phyloP scores from a whole-genome alignment of 1,140 invertebrate species.

The Drosophila tani region DNA sequence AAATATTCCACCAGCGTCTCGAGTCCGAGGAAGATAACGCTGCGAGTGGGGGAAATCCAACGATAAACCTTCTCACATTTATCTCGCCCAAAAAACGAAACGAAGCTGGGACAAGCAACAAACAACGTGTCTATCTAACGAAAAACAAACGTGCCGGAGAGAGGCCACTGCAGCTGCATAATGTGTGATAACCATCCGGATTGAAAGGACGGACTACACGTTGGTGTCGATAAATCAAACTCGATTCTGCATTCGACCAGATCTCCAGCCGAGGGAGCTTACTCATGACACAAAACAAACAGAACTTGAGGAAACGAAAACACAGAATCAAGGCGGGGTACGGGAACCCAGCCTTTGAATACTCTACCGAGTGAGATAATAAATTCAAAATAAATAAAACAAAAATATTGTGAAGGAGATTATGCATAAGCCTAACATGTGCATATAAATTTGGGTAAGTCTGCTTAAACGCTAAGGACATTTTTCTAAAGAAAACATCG shows the following conservation, averaged over 20 bases:
- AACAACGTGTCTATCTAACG: constrained; percentile 32
- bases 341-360: neutral
- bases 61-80: constrained; percentile 13
- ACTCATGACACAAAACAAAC: constrained; percentile 31
- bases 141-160: constrained; percentile 31
- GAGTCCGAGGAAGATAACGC: neutral
- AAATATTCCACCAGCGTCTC: constrained; percentile 19
- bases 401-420: neutral
- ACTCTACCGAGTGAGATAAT: neutral
- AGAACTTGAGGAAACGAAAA: constrained; percentile 15
- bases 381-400: neutral
- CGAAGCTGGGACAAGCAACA: constrained; percentile 33
- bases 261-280: constrained; percentile 6
- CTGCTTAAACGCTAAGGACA: no score
- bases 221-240: constrained; percentile 47
- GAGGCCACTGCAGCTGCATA: constrained; percentile 28
- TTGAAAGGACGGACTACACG: constrained; percentile 10
- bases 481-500: neutral
- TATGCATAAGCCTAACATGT: neutral
- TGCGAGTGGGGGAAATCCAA: neutral
- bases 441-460: neutral
- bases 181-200: constrained; percentile 20
- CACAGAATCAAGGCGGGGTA: neutral
- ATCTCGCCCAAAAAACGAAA: constrained; percentile 31
- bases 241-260: constrained; percentile 5